A percentile compares a stretch with the other conserved stretches of the same genome.
phyloP scores from a whole-genome alignment of 1,140 invertebrate genomes.

The Hydropsyche tenuis region DNA sequence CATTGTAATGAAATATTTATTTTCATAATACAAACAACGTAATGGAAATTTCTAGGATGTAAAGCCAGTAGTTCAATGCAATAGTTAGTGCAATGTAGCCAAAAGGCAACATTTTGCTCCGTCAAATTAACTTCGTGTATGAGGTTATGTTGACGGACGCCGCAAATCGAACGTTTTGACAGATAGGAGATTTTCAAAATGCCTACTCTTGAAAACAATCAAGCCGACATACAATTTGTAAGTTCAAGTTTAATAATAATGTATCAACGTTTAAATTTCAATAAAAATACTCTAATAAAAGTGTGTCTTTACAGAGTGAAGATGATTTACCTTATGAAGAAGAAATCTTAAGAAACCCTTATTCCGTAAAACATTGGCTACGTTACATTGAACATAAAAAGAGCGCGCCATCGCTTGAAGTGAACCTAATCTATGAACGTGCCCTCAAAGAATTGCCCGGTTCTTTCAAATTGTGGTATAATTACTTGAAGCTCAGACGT shows the following conservation, averaged over 20 bases:
- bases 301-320: conserved; percentile 72
- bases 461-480: conserved; percentile 98
- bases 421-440: conserved; percentile 95
- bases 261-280: conserved; percentile 17
- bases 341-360: conserved; percentile 96
- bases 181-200: conserved; percentile 50
- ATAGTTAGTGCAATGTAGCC: no score
- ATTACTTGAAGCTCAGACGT: conserved; percentile 86
- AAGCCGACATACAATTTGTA: conserved; percentile 62
- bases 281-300: not conserved
- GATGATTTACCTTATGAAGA: conserved; percentile 98
- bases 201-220: conserved; percentile 59
- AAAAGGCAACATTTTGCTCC: no score
- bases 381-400: conserved; percentile 97
- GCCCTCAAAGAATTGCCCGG: conserved; percentile 96
- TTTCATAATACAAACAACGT: no score
- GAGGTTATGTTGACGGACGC: conserved; percentile 9
- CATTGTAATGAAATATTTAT: no score
- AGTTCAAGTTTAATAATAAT: conserved; percentile 50
- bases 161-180: not conserved
- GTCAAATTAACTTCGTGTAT: no score
- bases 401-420: conserved; percentile 75
- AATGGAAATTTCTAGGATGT: no score
- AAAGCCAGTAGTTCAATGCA: no score
- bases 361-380: conserved; percentile 97